Percentiles rank a stretch among this genome's conserved stretches.
Evolutionary conservation across 2,113 vertebrate species (phyloP).

Genomic region (Limnothrissa miodon): DNA sequence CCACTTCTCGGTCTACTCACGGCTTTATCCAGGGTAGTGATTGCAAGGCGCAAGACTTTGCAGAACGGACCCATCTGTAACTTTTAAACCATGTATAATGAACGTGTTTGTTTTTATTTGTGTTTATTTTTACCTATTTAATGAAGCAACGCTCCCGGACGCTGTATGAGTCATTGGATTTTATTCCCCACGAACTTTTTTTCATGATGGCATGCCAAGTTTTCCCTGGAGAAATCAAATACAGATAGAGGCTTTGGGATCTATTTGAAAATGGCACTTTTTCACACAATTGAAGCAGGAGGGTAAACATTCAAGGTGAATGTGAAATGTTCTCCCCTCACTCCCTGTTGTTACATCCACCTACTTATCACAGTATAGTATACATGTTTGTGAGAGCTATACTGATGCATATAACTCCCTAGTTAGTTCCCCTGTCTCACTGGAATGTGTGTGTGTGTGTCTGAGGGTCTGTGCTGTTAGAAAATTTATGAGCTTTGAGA

Average conservation of each 20-base stretch:
- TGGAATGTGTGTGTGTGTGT: not conserved
- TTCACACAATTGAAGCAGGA: not conserved
- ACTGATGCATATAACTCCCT: not conserved
- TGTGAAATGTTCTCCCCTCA: not conserved
- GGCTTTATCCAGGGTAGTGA: conserved; percentile 72
- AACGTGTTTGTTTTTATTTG: conserved; percentile 69
- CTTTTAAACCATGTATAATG: conserved; percentile 65
- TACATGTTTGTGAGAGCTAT: not conserved
- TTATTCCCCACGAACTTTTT: not conserved
- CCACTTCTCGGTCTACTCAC: conserved; percentile 55
- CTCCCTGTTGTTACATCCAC: not conserved
- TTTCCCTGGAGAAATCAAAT: not conserved
- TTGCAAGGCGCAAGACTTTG: conserved; percentile 68
- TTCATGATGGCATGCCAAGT: not conserved
- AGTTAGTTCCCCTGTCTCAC: not conserved
- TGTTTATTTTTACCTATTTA: conserved; percentile 73
- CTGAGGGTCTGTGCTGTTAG: not conserved
- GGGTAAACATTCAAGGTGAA: not conserved
- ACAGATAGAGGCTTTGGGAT: not conserved
- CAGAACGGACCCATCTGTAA: conserved; percentile 58
- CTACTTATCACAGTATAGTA: not conserved
- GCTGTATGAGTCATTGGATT: conserved; percentile 26
- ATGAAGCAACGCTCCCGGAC: conserved; percentile 65
- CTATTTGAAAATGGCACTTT: not conserved
- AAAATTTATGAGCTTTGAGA: not conserved